These are phyloP conservation scores for Homarus gammarus DNA, from an alignment of 2,888 invertebrate species.

Conservation along the genomic window DNA sequence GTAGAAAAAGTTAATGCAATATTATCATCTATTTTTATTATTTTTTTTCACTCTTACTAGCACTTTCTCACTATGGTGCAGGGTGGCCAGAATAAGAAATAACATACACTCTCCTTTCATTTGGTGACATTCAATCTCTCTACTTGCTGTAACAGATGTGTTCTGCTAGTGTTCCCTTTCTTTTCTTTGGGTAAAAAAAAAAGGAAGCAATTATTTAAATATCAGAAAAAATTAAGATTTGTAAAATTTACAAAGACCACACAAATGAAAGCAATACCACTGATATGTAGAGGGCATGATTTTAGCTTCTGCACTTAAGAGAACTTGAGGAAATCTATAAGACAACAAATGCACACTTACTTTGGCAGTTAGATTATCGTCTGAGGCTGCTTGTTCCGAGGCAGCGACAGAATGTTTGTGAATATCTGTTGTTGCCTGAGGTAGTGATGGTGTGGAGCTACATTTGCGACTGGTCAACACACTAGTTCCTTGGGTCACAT, in stretches of 20 bases:
- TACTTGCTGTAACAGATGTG: too few species aligned
- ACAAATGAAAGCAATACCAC: neutral
- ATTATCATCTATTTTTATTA: too few species aligned
- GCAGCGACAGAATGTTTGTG: slow-evolving; percentile 88
- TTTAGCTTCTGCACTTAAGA: neutral
- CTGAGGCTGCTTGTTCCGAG: slow-evolving; percentile 96
- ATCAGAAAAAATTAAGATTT: neutral
- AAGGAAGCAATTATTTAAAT: neutral
- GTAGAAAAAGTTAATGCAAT: too few species aligned
- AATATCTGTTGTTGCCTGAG: slow-evolving; percentile 88
- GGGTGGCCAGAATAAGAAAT: too few species aligned
- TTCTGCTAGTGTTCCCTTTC: too few species aligned
- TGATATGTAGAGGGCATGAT: neutral
- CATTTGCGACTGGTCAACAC: slow-evolving; percentile 91
- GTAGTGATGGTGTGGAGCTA: slow-evolving; percentile 96
- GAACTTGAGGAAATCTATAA: neutral
- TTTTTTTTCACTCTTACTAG: too few species aligned
- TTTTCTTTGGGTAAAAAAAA: too few species aligned
- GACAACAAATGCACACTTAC: slow-evolving; percentile 78
- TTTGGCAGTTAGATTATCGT: slow-evolving; percentile 92
- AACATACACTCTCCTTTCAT: too few species aligned
- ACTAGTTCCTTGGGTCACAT: slow-evolving; percentile 77
- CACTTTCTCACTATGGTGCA: too few species aligned
- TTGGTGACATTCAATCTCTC: too few species aligned
- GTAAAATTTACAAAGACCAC: neutral